Base-by-base conservation (phyloP, 2,888 invertebrate species). In the Strigamia crassipes region DNA sequence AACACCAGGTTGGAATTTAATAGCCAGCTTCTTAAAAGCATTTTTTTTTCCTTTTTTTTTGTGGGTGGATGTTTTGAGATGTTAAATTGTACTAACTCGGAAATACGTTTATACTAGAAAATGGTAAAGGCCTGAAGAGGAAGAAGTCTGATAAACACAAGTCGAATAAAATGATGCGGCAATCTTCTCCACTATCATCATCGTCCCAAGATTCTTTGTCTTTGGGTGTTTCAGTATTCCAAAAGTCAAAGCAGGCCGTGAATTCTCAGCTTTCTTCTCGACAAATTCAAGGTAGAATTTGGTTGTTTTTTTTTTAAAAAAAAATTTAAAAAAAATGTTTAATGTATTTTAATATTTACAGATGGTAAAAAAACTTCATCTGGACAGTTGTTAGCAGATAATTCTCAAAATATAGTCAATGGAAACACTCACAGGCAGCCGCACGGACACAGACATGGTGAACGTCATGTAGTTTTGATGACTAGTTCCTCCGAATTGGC, bases 401-500 rank as follows among this genome's bases (percentile, higher is more conserved):
- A 23, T 21, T 12, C 61, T 23, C 61, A 66, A 66, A 66, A 5
- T 8, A 18, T 18, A 66, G 61, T 66, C 10, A 66, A 66, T 66
- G 61, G 61, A 66, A 18, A 66, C 21, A 18, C 61, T 21, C 18
- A 66, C 12, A 66, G 21, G 23, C 61, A 66, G 12, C 2, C 18
- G 61, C 61, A 66, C 21, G 21, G 61, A 12, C 61, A 66, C 9
- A 42, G 46, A 41, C 42, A 18, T 27, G 38, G 61, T 18, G 78
- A 82, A 38, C 78, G 82, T 15, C 61, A 78, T 27, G 18, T 82
- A 10, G 82, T 82, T 21, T 31, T 82, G 51, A 46, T 81, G 34
- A 82, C 82, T 15, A 80, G 80, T 73, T 41, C 80, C 38, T 41
- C 78, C 34, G 77, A 79, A 41, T 79, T 82, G 51, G n/a, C 21